Conservation (phyloP, 2,888 invertebrate genomes). For the Cerastis leucographa region DNA sequence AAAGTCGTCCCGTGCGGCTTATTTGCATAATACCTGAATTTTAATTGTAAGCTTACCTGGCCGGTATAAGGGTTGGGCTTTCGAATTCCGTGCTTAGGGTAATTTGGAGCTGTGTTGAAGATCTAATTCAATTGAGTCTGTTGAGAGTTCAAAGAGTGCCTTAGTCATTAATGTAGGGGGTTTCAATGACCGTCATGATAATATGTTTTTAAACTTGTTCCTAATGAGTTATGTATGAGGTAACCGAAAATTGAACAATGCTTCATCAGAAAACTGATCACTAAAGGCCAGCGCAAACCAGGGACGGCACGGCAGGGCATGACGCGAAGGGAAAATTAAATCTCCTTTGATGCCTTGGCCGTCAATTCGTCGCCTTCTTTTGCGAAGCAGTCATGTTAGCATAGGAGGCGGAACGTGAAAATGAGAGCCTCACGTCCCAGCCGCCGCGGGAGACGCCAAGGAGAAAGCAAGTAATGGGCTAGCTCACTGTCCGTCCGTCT, state of each 20-base stretch:
- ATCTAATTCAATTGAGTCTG: constrained; percentile 20
- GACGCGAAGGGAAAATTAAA: too few species aligned
- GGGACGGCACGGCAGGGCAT: too few species aligned
- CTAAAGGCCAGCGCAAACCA: too few species aligned
- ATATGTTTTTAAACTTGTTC: background rate
- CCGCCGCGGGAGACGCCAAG: too few species aligned
- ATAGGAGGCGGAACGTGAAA: too few species aligned
- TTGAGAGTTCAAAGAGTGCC: background rate
- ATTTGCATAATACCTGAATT: constrained; percentile 67
- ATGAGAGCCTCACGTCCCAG: too few species aligned
- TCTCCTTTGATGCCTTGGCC: too few species aligned
- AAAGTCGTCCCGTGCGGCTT: constrained; percentile 42
- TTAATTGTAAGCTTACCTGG: constrained; percentile 58
- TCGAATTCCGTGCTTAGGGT: constrained; percentile 17
- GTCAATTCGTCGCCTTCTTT: too few species aligned
- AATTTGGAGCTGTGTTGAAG: constrained; percentile 24
- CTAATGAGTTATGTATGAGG: background rate
- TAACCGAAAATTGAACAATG: background rate
- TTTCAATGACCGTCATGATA: background rate
- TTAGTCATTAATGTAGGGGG: background rate
- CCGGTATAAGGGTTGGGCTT: constrained; percentile 19
- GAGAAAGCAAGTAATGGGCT: too few species aligned
- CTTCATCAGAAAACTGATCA: too few species aligned
- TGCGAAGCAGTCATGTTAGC: too few species aligned
- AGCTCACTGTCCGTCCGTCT: too few species aligned